phyloP scores from a whole-genome alignment of 2,888 invertebrate species.

The Megalurothrips usitatus region DNA sequence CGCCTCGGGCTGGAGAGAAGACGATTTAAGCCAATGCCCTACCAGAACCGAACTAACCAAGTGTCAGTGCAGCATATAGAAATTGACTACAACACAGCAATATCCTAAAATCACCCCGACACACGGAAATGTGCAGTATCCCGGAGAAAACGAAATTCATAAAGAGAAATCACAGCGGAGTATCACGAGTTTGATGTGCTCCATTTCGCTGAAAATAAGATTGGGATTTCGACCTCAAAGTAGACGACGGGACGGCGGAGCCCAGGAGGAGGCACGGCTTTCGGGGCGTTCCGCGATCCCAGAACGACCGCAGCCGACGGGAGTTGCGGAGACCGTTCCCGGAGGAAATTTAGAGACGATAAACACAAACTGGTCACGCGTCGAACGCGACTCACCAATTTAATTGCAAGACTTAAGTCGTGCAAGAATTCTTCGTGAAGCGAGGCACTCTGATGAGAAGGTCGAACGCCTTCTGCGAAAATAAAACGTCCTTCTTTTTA shows the following conservation, averaged over 20 bases:
- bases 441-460: constrained; percentile 22
- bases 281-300: no score
- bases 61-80: no score
- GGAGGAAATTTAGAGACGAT: background rate
- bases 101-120: no score
- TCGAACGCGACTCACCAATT: background rate
- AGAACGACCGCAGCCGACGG: background rate
- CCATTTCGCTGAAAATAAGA: background rate
- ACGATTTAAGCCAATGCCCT: no score
- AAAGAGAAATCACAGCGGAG: no score
- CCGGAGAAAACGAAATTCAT: no score
- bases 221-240: background rate
- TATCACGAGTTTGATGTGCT: no score
- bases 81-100: no score
- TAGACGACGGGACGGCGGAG: background rate
- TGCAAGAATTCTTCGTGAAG: background rate
- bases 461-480: constrained; percentile 15
- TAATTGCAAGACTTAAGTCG: background rate
- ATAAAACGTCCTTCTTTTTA: background rate
- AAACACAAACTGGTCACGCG: background rate
- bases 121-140: no score
- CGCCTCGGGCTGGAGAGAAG: no score
- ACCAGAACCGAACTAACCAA: no score
- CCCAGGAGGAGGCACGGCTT: background rate
- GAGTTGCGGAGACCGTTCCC: background rate